These are phyloP conservation scores for Cantharis nigra DNA, from an alignment of 2,888 invertebrate species.

Conservation along the genomic window DNA sequence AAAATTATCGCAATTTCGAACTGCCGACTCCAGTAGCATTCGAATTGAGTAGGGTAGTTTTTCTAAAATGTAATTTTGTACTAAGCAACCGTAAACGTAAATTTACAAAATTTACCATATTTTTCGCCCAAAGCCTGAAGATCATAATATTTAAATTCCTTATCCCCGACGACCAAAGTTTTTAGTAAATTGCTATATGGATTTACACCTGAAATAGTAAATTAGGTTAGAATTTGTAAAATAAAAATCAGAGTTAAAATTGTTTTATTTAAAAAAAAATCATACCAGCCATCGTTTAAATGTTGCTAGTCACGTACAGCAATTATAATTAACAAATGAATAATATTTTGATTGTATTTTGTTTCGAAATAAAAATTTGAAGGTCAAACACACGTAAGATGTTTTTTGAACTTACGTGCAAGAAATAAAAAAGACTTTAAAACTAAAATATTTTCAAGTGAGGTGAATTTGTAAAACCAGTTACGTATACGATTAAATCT, in stretches of 20 bases:
- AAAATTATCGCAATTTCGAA: conserved; percentile 95
- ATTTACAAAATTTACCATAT: conserved; percentile 71
- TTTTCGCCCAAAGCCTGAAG: conserved; percentile 72
- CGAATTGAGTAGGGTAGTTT: conserved; percentile 90
- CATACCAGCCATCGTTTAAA: conserved; percentile 42
- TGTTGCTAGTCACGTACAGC: conserved; percentile 40
- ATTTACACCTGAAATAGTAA: conserved; percentile 58
- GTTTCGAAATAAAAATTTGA: not conserved
- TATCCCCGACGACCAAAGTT: conserved; percentile 63
- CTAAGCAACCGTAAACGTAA: not conserved
- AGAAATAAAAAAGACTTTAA: not conserved
- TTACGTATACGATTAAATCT: not conserved
- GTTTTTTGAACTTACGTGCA: not conserved
- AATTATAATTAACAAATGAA: not conserved
- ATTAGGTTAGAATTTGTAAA: conserved; percentile 5
- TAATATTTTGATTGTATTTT: not conserved
- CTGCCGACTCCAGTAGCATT: conserved; percentile 91
- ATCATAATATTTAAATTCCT: conserved; percentile 79
- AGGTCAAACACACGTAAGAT: not conserved
- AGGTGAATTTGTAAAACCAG: not conserved
- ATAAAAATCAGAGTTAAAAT: not conserved
- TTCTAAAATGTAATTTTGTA: conserved; percentile 57
- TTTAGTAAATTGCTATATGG: conserved; percentile 68
- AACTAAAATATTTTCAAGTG: not conserved
- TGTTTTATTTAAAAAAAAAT: conserved; percentile 4